Evolutionary conservation across 2,113 vertebrate genomes (phyloP).

Genomic region (Dipodomys spectabilis): DNA sequence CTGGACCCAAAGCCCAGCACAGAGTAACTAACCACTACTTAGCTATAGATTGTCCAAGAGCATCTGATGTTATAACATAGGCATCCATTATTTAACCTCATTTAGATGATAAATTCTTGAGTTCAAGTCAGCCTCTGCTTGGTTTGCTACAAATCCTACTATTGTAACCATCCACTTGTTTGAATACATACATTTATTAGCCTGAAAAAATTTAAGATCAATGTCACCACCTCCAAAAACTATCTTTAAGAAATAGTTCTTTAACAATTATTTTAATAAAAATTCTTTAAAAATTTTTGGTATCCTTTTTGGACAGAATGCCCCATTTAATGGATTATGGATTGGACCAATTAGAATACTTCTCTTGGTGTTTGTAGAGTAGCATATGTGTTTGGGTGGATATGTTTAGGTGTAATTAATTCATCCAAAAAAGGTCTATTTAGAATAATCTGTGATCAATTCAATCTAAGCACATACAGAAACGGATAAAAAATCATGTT

Average conservation of each 20-base stretch:
- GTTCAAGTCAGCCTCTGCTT: neutral
- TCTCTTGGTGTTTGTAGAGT: neutral
- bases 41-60: neutral
- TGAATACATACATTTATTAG: neutral
- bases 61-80: rapidly evolving
- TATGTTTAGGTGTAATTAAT: neutral
- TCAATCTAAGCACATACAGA: neutral
- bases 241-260: too few species aligned
- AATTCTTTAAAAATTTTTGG: neutral
- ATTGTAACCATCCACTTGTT: neutral
- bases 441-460: neutral
- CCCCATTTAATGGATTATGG: neutral
- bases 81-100: neutral
- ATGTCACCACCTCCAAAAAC: neutral
- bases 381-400: neutral
- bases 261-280: too few species aligned
- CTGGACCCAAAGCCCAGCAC: rapidly evolving
- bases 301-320: neutral
- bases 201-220: neutral
- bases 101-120: neutral
- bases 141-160: neutral
- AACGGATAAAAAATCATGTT: neutral
- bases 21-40: too few species aligned
- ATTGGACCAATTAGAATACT: neutral
- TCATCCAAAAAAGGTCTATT: neutral